phyloP scores from a whole-genome alignment of 2,888 invertebrate species.

The Leptothorax acervorum region DNA sequence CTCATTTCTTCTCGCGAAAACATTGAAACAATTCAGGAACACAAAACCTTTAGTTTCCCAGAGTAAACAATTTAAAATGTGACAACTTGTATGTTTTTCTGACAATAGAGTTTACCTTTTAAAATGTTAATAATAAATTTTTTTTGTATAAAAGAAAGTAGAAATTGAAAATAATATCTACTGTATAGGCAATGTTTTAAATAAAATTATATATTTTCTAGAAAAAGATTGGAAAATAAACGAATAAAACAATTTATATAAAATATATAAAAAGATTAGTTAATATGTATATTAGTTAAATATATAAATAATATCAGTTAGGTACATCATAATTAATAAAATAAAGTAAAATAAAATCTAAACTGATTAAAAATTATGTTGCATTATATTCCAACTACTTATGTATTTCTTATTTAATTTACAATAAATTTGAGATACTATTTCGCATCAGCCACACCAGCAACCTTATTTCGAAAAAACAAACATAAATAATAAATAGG shows the following conservation, averaged over 20 bases:
- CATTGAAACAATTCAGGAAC: constrained; percentile 17
- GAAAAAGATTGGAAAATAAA: not conserved
- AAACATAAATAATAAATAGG: constrained; percentile 10
- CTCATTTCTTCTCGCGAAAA: constrained; percentile 16
- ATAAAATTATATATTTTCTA: not conserved
- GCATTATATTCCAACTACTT: not conserved
- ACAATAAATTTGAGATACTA: not conserved
- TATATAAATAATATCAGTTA: not conserved
- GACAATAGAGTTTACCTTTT: not conserved
- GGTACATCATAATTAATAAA: not conserved
- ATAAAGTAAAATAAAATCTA: not conserved
- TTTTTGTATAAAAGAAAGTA: not conserved
- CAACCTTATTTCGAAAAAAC: not conserved
- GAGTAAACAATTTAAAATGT: not conserved
- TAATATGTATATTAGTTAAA: not conserved
- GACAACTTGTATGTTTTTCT: not conserved
- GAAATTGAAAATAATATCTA: not conserved
- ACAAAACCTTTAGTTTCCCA: not conserved
- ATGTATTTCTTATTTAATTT: not conserved
- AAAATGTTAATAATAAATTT: not conserved
- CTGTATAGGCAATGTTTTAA: not conserved
- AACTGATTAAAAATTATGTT: not conserved
- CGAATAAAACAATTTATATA: not conserved
- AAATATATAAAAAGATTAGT: constrained; percentile 1
- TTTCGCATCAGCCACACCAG: not conserved